Conservation (phyloP, 1,140 invertebrate species). For the Aculops lycopersici region DNA sequence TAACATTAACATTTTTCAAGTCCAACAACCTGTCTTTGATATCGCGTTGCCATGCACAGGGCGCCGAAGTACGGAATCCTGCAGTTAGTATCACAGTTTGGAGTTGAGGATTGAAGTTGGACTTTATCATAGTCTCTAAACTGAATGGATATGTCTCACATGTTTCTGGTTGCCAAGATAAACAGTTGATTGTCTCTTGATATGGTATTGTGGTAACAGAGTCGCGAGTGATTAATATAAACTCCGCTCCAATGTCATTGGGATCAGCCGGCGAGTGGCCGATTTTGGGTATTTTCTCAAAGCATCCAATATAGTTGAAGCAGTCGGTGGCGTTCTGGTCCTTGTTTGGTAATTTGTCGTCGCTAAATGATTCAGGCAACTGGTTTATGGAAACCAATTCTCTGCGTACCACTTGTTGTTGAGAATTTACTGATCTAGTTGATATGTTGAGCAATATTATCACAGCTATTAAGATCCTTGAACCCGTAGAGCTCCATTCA, state of each 20-base stretch:
- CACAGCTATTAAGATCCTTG: no score
- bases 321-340: no score
- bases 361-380: no score
- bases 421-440: no score
- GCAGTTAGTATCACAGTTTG: no score
- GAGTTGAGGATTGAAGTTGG: background rate
- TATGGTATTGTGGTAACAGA: background rate
- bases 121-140: background rate
- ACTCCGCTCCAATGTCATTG: background rate
- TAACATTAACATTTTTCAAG: background rate
- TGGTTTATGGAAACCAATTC: no score
- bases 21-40: background rate
- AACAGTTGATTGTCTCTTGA: background rate
- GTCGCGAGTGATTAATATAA: background rate
- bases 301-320: background rate
- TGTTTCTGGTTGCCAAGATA: background rate
- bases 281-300: background rate
- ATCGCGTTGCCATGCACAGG: background rate
- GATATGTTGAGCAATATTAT: no score
- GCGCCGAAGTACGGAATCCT: no score
- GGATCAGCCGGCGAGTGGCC: background rate
- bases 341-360: no score
- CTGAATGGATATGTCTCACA: background rate
- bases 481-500: no score
- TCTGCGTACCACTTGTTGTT: no score